phyloP scores from a whole-genome alignment of 2,797 vertebrate genomes.

The Rhinoraja longicauda region DNA sequence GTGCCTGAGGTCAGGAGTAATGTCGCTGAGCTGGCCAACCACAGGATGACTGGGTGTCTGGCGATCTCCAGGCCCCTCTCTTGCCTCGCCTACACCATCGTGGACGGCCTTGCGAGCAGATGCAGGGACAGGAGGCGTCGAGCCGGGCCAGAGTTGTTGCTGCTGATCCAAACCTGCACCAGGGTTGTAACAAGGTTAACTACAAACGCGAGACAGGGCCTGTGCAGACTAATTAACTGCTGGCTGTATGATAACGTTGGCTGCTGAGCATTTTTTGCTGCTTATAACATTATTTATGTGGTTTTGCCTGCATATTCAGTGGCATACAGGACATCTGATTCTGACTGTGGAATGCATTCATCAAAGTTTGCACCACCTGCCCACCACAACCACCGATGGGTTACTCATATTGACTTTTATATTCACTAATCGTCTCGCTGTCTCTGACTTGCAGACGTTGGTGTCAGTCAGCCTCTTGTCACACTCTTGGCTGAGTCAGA shows the following conservation, averaged over 20 bases:
- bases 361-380: not conserved
- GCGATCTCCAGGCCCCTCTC: too few relatives aligned
- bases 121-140: not conserved
- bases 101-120: not conserved
- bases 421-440: not conserved
- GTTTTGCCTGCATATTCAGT: constrained; percentile 2
- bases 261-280: not conserved
- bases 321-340: not conserved
- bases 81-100: too few relatives aligned
- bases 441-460: not conserved
- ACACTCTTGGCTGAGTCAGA: not conserved
- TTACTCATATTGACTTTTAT: constrained; percentile 13
- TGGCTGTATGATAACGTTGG: constrained; percentile 2
- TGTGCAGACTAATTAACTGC: not conserved
- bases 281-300: constrained; percentile 30
- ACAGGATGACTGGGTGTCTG: not conserved
- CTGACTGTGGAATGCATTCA: not conserved
- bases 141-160: not conserved
- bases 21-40: too few relatives aligned
- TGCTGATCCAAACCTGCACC: not conserved
- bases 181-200: constrained; percentile 21
- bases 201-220: not conserved
- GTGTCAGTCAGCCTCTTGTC: not conserved
- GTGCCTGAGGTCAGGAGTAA: not conserved
- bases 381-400: not conserved